These are phyloP conservation scores for Anabacerthia variegaticeps DNA, from an alignment of 2,797 vertebrate genomes.

Conservation along the genomic window DNA sequence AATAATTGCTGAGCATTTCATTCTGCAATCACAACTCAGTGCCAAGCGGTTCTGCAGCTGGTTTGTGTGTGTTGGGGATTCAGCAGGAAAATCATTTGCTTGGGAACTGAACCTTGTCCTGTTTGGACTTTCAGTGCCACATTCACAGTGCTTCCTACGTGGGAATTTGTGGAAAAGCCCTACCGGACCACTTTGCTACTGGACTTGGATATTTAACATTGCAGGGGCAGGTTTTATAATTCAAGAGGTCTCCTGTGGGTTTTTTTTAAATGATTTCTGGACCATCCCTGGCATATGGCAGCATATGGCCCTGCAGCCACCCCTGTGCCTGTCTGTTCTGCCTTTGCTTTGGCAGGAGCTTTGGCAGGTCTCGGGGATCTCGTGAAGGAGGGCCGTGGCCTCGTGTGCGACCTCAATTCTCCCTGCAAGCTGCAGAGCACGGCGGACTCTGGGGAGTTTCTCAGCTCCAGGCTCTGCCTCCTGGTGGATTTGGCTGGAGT, in stretches of 20 bases:
- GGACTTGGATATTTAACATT: not conserved
- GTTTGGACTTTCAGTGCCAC: not conserved
- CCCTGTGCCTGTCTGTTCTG: not conserved
- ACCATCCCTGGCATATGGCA: fast-evolving
- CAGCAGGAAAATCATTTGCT: not conserved
- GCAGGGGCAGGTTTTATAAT: not conserved
- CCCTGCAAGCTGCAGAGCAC: not conserved
- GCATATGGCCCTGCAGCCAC: not conserved
- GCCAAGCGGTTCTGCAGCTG: not conserved
- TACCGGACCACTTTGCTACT: not conserved
- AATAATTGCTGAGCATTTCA: slow-evolving; percentile 52
- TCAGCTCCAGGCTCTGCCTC: not conserved
- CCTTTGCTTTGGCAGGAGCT: not conserved
- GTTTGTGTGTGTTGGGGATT: not conserved
- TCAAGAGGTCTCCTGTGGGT: not conserved
- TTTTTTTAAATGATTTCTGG: not conserved
- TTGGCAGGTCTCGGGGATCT: not conserved
- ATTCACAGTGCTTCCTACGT: not conserved
- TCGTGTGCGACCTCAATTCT: not conserved
- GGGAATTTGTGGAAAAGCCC: not conserved
- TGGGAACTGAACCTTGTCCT: not conserved
- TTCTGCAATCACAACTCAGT: slow-evolving; percentile 18
- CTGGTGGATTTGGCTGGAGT: not conserved
- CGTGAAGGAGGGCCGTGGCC: not conserved
- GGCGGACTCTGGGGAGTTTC: not conserved